Percentiles rank a stretch among this genome's conserved stretches.
These are phyloP conservation scores for Fukomys damarensis DNA, from an alignment of 2,113 vertebrate species.

Conservation along the genomic window DNA sequence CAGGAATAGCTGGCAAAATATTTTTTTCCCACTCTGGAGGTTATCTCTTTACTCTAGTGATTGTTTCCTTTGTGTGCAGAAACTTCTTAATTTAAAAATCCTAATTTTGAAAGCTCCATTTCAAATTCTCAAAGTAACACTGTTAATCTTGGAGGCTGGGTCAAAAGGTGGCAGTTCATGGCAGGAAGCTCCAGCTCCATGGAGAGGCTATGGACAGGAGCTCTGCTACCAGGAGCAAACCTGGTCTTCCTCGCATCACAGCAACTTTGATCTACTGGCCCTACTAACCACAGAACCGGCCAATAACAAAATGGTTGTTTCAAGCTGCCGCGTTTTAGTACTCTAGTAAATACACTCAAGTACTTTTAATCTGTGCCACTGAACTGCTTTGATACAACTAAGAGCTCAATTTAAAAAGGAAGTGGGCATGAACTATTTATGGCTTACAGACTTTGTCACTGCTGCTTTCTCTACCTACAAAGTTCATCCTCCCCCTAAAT, in stretches of 20 bases:
- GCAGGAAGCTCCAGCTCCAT: neutral
- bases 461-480: neutral
- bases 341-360: neutral
- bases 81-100: neutral
- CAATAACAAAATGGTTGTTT: slow-evolving; percentile 9
- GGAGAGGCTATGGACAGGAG: too few species aligned
- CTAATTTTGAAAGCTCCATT: neutral
- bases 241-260: neutral
- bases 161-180: slow-evolving; percentile 18
- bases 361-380: slow-evolving; percentile 24
- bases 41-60: neutral
- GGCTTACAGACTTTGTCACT: neutral
- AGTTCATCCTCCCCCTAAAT: neutral
- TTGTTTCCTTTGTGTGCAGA: neutral
- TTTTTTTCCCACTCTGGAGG: neutral
- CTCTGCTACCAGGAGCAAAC: neutral
- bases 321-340: neutral
- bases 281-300: neutral
- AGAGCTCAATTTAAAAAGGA: neutral
- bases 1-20: neutral
- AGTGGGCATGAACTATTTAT: neutral
- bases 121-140: neutral
- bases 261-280: neutral
- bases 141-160: neutral
- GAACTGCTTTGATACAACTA: neutral